Evolutionary conservation across 2,113 vertebrate genomes (phyloP).

Genomic region (Notiomystis cincta): DNA sequence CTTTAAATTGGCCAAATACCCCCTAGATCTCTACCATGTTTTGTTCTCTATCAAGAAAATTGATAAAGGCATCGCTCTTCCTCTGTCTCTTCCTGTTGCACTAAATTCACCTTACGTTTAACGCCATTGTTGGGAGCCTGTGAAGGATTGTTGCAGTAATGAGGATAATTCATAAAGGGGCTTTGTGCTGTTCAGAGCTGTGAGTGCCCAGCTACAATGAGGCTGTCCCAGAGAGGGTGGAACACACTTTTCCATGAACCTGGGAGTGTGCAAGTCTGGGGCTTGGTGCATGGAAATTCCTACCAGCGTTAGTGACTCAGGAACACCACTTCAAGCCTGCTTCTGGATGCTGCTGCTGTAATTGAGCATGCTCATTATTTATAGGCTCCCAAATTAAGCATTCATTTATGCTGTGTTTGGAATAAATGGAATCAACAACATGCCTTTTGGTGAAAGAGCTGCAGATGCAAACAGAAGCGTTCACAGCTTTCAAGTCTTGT

Average conservation of each 20-base stretch:
- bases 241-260: not conserved
- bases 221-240: not conserved
- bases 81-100: not conserved
- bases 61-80: not conserved
- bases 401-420: conserved; percentile 70
- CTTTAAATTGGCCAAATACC: not conserved
- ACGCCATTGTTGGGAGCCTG: not conserved
- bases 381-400: conserved; percentile 61
- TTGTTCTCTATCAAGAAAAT: not conserved
- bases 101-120: not conserved
- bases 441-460: conserved; percentile 57
- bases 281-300: not conserved
- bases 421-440: conserved; percentile 70
- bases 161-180: not conserved
- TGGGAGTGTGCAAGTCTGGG: not conserved
- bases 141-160: not conserved
- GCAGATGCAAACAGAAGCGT: conserved; percentile 58
- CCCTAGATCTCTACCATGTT: not conserved
- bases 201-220: not conserved
- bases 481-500: conserved; percentile 54
- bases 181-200: not conserved
- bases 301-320: conserved; percentile 22
- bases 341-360: conserved; percentile 44
- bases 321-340: conserved; percentile 3
- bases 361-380: conserved; percentile 67